Conservation (phyloP, 2,797 vertebrate genomes). For the Malurus splendens region DNA sequence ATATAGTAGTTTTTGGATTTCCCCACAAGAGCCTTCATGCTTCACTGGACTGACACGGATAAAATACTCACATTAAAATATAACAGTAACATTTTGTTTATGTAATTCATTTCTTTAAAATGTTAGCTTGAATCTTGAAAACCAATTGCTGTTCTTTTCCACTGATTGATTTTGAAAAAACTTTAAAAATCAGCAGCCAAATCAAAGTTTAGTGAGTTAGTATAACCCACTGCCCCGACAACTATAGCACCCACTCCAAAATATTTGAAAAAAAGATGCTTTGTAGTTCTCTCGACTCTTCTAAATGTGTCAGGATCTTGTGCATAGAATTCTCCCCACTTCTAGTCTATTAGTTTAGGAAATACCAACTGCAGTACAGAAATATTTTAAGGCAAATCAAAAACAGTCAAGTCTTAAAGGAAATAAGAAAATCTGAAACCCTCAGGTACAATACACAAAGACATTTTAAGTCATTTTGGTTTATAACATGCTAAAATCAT, state of each 20-base stretch:
- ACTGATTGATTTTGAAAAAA: not conserved
- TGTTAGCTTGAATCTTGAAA: not conserved
- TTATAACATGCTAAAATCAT: not conserved
- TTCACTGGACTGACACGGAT: not conserved
- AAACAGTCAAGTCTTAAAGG: not conserved
- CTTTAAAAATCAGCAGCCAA: not conserved
- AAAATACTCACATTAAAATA: not conserved
- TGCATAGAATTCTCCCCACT: not conserved
- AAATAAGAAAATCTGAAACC: not conserved
- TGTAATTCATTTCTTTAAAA: not conserved
- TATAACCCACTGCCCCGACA: accelerated
- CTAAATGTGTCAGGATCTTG: not conserved
- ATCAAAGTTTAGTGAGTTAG: not conserved
- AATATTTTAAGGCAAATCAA: not conserved
- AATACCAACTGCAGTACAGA: not conserved
- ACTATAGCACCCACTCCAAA: not conserved
- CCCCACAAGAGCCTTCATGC: not conserved
- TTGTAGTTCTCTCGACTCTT: not conserved
- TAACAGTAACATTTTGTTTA: not conserved
- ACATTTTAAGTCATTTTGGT: not conserved
- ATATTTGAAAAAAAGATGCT: not conserved
- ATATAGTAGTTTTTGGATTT: not conserved
- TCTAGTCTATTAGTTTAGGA: not conserved
- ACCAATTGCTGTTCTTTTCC: not conserved
- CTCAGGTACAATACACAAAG: not conserved